phyloP scores from a whole-genome alignment of 1,140 invertebrate genomes.

The Drosophila sechellia region DNA sequence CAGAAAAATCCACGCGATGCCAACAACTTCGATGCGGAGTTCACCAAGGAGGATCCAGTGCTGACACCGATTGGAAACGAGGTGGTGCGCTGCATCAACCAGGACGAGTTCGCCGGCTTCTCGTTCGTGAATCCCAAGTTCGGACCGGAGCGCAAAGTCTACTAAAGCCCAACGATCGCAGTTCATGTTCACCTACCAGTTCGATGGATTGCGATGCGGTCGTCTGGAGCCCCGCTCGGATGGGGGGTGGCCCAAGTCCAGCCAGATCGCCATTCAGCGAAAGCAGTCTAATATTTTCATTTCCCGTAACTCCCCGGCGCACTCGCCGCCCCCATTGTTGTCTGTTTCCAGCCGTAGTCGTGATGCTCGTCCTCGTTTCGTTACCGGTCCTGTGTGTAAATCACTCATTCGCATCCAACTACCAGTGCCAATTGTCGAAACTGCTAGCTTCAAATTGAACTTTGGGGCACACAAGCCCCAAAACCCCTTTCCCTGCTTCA shows the following conservation, averaged over 20 bases:
- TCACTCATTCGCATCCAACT: conserved; percentile 42
- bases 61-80: conserved; percentile 97
- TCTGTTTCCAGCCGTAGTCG: conserved; percentile 67
- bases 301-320: conserved; percentile 17
- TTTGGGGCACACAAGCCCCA: conserved; percentile 7
- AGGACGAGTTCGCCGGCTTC: conserved; percentile 98
- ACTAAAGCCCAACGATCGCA: conserved; percentile 57
- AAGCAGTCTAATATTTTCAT: conserved; percentile 49
- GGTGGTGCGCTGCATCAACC: conserved; percentile 96
- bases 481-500: conserved; percentile 9
- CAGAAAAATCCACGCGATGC: conserved; percentile 99
- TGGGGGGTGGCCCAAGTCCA: conserved; percentile 14
- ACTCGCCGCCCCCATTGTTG: conserved; percentile 60
- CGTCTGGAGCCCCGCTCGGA: conserved; percentile 16
- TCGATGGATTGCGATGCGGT: conserved; percentile 7
- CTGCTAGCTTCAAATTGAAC: conserved; percentile 19
- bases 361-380: conserved; percentile 49
- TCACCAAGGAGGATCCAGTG: conserved; percentile 98
- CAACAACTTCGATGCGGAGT: conserved; percentile 99
- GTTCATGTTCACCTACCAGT: conserved; percentile 24
- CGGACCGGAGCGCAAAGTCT: conserved; percentile 88
- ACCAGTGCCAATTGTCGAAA: conserved; percentile 70
- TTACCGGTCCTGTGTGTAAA: conserved; percentile 35
- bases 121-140: conserved; percentile 98
- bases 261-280: conserved; percentile 39